These are phyloP conservation scores for Macropis europaea DNA, from an alignment of 2,888 invertebrate genomes.

Conservation along the genomic window DNA sequence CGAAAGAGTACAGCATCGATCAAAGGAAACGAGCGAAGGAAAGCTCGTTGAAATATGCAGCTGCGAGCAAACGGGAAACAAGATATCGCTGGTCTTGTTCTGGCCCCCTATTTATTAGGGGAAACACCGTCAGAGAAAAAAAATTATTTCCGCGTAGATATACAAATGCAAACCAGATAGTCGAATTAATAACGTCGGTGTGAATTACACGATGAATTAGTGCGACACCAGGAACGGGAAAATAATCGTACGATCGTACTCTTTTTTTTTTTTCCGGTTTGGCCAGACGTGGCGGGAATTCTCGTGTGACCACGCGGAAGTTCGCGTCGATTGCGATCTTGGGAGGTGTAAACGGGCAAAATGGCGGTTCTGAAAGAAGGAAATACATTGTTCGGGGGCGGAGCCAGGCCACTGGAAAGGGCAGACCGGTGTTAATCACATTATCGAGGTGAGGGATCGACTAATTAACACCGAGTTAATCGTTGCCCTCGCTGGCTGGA, in stretches of 20 bases:
- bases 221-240: conserved; percentile 10
- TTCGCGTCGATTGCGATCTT: conserved; percentile 59
- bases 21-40: no score
- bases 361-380: conserved; percentile 57
- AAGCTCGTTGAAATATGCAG: no score
- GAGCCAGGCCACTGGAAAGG: conserved; percentile 47
- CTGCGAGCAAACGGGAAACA: no score
- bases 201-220: conserved; percentile 12
- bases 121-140: not conserved
- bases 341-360: conserved; percentile 63
- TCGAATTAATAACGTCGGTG: not conserved
- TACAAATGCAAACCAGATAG: not conserved
- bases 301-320: conserved; percentile 52
- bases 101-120: not conserved
- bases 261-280: not conserved
- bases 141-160: not conserved
- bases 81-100: no score
- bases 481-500: conserved; percentile 19
- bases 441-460: conserved; percentile 56
- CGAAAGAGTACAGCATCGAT: no score
- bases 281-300: conserved; percentile 22
- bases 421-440: conserved; percentile 56
- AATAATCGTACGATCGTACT: conserved; percentile 24
- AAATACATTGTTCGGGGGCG: conserved; percentile 54
- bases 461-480: conserved; percentile 64